Evolutionary conservation across 2,888 invertebrate species (phyloP), one percentile per base, ranked within the genome.

Genomic region (Alloplasta piceator): DNA sequence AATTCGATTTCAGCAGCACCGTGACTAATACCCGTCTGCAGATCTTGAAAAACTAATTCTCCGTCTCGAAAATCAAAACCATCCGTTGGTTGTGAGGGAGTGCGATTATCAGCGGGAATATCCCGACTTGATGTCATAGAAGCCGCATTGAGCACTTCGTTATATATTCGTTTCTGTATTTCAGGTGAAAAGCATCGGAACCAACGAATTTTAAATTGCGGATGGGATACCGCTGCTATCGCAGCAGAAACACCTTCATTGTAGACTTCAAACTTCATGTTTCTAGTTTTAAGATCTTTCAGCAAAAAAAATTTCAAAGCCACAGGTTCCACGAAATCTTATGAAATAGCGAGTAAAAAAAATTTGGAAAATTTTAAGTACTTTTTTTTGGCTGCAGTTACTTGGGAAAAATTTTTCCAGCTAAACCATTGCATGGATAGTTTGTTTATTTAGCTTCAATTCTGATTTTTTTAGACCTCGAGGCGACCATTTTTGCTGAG

Each of bases 181-280:
- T 68, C 55, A 14, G 67, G 38, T 16, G 55, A 68, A 71, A 60
- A 39, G n/a, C 71, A 71, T 39, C 39, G 60, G 6, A 71, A 50
- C 77, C 64, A 77, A 14, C 56, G 56, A 56, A 48, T 39, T 41
- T 77, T 58, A 16, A 71, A 77, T 52, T 36, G 38, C 0, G 71
- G 77, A 39, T 64, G 64, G 5, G 61, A 64, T 39, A 68, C 46
- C n/a, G 78, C 36, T 7, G 78, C 72, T 43, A 73, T 56, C 2
- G 78, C 61, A 7, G 73, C 78, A 3, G 39, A 4, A 43, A 55
- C 38, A 16, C 55, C 73, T 72, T 68, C 10, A 5, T 38, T 41
- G 0, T 36, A 7, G 38, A 78, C n/a, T 46, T 73, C 41, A 5
- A 78, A 67, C 55, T n/a, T n/a, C n/a, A n/a, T n/a, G n/a, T n/a